A percentile compares a stretch with the other conserved stretches of the same genome.
These are phyloP conservation scores for Phrynocephalus vlangalii DNA, from an alignment of 2,797 vertebrate species.

Conservation along the genomic window DNA sequence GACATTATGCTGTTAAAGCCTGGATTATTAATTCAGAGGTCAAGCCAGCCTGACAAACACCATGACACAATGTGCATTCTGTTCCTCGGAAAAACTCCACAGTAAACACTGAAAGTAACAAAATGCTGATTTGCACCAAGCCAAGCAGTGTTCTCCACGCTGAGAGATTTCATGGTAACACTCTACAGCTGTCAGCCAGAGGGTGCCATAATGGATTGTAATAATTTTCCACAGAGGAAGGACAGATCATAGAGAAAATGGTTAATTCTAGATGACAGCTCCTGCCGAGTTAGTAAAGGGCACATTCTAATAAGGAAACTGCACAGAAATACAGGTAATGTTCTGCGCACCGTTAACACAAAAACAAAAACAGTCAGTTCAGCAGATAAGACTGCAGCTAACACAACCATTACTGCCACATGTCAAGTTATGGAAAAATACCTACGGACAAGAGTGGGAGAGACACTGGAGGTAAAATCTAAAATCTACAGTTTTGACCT, in stretches of 20 bases:
- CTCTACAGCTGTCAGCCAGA: constrained; percentile 87
- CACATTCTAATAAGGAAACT: constrained; percentile 80
- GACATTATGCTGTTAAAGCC: neutral
- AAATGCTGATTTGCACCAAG: constrained; percentile 24
- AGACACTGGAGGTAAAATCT: no score
- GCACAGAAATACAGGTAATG: constrained; percentile 72
- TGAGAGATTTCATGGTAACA: constrained; percentile 78
- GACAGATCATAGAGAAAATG: constrained; percentile 83
- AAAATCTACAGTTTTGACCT: no score
- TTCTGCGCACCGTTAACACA: constrained; percentile 72
- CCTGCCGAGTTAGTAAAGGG: constrained; percentile 87
- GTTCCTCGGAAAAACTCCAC: neutral
- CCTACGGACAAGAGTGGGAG: constrained; percentile 67
- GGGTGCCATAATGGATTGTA: constrained; percentile 85
- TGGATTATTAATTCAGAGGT: constrained; percentile 46
- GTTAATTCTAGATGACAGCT: constrained; percentile 93
- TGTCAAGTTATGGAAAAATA: constrained; percentile 81
- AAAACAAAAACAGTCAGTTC: constrained; percentile 80
- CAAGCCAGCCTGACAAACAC: constrained; percentile 11
- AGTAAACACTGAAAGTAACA: neutral
- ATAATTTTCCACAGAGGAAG: constrained; percentile 87
- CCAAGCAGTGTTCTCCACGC: constrained; percentile 73
- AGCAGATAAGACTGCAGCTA: constrained; percentile 86
- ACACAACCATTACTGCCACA: constrained; percentile 87
- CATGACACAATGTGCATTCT: neutral